phyloP scores from a whole-genome alignment of 2,113 vertebrate species.

The Meles meles region DNA sequence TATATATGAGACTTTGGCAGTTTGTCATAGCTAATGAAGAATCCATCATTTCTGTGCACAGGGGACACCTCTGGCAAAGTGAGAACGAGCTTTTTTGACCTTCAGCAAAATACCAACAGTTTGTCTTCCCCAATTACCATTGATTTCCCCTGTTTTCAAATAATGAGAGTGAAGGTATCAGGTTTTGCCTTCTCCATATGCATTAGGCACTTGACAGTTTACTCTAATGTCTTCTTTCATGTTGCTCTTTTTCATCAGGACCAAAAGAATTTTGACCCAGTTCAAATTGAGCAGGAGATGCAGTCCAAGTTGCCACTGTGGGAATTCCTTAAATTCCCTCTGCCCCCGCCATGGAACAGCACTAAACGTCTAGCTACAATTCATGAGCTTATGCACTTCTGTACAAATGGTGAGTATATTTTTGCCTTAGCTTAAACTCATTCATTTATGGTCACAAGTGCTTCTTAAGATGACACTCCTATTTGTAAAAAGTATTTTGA shows the following conservation, averaged over 20 bases:
- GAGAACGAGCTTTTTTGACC: constrained; percentile 42
- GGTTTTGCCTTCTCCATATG: constrained; percentile 61
- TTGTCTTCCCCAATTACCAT: constrained; percentile 51
- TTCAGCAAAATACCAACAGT: constrained; percentile 47
- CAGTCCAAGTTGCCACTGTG: constrained; percentile 82
- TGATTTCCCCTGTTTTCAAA: constrained; percentile 54
- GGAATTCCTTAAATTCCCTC: constrained; percentile 80
- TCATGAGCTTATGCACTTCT: constrained; percentile 91
- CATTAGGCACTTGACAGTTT: constrained; percentile 37
- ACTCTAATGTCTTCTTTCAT: constrained; percentile 45
- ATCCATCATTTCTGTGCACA: constrained; percentile 10
- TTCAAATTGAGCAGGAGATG: constrained; percentile 87
- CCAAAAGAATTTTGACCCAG: constrained; percentile 80
- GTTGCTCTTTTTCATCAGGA: constrained; percentile 78
- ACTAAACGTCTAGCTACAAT: constrained; percentile 79
- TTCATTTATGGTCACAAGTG: neutral
- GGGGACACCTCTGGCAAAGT: constrained; percentile 53
- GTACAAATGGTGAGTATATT: constrained; percentile 83
- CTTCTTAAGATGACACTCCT: neutral
- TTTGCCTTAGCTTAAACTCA: neutral
- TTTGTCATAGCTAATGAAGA: constrained; percentile 3
- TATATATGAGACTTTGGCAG: constrained; percentile 18
- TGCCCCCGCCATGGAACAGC: constrained; percentile 68
- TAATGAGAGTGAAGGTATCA: constrained; percentile 22
- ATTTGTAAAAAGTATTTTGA: neutral